Evolutionary conservation across 2,113 vertebrate species (phyloP).

Genomic region (Puffinus mauretanicus): DNA sequence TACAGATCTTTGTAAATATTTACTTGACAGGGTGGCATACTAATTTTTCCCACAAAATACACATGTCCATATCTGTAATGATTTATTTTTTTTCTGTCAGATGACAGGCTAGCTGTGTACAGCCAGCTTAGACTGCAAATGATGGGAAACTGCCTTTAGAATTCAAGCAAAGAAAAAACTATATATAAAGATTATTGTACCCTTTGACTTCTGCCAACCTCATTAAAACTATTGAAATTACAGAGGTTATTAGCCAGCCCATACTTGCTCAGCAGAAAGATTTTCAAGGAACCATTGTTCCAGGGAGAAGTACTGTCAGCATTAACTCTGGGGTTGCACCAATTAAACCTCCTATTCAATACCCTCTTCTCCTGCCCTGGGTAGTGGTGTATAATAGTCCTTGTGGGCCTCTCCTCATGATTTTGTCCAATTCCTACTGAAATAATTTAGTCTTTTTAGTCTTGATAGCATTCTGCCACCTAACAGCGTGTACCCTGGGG

Average conservation of each 20-base stretch:
- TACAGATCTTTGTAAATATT: constrained; percentile 31
- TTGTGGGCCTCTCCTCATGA: neutral
- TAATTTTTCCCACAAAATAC: constrained; percentile 19
- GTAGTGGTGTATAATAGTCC: neutral
- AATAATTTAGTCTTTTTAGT: neutral
- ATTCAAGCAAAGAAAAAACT: neutral
- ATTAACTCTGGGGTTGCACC: neutral
- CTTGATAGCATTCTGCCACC: neutral
- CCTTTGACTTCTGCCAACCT: neutral
- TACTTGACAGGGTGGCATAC: neutral
- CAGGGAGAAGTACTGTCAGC: neutral
- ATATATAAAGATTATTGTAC: neutral
- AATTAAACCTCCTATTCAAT: neutral
- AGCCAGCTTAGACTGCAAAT: neutral
- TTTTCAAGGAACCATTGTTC: neutral
- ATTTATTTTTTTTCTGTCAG: neutral
- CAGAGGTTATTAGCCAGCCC: neutral
- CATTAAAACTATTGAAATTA: neutral
- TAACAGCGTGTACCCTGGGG: neutral
- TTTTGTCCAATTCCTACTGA: neutral
- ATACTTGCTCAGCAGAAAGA: neutral
- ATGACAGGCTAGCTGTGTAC: neutral
- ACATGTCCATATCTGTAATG: neutral
- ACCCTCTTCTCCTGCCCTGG: neutral
- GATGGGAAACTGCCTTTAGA: neutral